A percentile compares a stretch with the other conserved stretches of the same genome.
Evolutionary conservation across 2,113 vertebrate genomes (phyloP).

Genomic region (Zapornia atra): DNA sequence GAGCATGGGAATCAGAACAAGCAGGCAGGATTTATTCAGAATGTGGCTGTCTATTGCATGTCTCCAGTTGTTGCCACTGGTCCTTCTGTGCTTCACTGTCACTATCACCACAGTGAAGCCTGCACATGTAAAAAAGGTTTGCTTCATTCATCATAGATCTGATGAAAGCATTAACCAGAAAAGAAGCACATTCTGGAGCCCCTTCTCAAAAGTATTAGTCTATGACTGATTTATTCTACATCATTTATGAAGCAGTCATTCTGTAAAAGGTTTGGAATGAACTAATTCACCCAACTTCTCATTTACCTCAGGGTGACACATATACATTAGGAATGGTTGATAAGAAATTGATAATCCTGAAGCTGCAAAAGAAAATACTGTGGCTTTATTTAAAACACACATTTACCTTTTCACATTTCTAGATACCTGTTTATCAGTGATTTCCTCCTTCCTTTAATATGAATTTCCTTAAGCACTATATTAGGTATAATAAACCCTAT

Average conservation of each 20-base stretch:
- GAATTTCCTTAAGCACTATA: conserved; percentile 17
- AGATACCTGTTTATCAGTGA: not conserved
- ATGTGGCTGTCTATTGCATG: not conserved
- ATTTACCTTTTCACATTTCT: conserved; percentile 2
- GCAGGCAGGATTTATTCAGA: not conserved
- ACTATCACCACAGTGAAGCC: not conserved
- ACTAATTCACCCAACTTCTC: not conserved
- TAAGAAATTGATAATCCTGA: conserved; percentile 40
- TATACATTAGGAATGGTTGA: conserved; percentile 36
- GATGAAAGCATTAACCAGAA: not conserved
- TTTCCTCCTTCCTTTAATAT: conserved; percentile 10
- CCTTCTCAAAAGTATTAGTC: not conserved
- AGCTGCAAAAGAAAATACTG: conserved; percentile 5
- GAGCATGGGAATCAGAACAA: not conserved
- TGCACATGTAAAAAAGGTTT: not conserved
- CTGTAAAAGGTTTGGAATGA: conserved; percentile 25
- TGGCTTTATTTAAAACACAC: conserved; percentile 18
- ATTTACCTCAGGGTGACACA: conserved; percentile 17
- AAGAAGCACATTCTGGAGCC: not conserved
- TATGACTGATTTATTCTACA: not conserved
- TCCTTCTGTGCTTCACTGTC: not conserved
- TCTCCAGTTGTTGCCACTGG: not conserved
- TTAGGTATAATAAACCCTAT: not conserved
- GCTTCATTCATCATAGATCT: not conserved
- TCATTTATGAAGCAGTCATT: conserved; percentile 24